These are phyloP conservation scores for Lophotis ruficrista DNA, from an alignment of 2,113 vertebrate species.

Conservation along the genomic window DNA sequence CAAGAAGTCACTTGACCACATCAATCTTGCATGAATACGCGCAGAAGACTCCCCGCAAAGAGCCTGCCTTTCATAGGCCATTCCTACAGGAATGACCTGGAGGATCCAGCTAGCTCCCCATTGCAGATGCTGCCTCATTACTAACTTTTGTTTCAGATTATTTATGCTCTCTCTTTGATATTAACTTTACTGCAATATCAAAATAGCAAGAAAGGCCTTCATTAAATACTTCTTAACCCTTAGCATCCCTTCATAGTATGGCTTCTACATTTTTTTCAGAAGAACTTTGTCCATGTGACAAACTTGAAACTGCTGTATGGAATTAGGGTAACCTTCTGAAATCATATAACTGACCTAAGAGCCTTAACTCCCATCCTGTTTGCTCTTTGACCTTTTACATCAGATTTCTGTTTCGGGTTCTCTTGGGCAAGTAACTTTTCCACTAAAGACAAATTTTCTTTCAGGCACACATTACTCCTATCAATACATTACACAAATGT, in stretches of 20 bases:
- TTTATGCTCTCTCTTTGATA: not conserved
- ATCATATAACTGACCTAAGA: not conserved
- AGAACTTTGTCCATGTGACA: not conserved
- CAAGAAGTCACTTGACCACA: not conserved
- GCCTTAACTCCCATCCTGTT: not conserved
- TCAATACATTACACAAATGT: not conserved
- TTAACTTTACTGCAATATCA: not conserved
- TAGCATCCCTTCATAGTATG: not conserved
- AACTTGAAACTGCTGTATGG: not conserved
- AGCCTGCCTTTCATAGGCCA: not conserved
- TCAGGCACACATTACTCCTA: not conserved
- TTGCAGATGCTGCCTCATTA: not conserved
- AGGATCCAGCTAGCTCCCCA: not conserved
- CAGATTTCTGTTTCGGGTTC: not conserved
- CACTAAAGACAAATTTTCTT: not conserved
- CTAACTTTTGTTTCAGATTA: not conserved
- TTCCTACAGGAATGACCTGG: not conserved
- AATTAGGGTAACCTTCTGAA: not conserved
- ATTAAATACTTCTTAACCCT: not conserved
- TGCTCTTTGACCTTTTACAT: not conserved
- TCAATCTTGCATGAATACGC: not conserved
- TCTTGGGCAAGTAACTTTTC: not conserved
- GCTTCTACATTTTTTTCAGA: not conserved
- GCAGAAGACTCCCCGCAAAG: rapidly evolving
- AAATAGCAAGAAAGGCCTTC: not conserved